Percentiles rank a stretch among this genome's conserved stretches.
Conservation (phyloP, 2,888 invertebrate species). For the Aspidapion aeneum region DNA sequence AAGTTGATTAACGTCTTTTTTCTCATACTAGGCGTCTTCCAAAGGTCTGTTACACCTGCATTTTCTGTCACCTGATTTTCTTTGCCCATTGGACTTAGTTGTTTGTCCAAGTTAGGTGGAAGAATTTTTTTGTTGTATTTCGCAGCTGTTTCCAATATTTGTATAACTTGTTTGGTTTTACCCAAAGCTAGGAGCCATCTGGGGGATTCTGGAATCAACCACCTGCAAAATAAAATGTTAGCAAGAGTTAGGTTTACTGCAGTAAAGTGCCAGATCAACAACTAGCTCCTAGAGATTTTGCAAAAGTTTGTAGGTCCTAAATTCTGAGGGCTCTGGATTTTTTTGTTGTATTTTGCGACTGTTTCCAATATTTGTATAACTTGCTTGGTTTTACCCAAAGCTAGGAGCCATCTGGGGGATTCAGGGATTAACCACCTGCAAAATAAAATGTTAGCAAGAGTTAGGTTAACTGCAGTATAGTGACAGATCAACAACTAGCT, state of each 20-base stretch:
- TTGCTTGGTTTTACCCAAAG: slow-evolving; percentile 68
- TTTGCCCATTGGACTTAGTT: slow-evolving; percentile 52
- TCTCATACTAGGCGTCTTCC: slow-evolving; percentile 60
- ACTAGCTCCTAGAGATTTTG: not conserved
- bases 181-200: slow-evolving; percentile 74
- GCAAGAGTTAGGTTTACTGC: no score
- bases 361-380: slow-evolving; percentile 62
- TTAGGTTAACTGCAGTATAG: not conserved
- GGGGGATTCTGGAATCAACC: slow-evolving; percentile 75
- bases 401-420: slow-evolving; percentile 74
- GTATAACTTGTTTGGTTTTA: slow-evolving; percentile 64
- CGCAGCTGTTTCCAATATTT: slow-evolving; percentile 62
- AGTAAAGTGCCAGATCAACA: not conserved
- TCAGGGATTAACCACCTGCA: slow-evolving; percentile 71
- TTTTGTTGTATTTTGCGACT: slow-evolving; percentile 64
- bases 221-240: slow-evolving; percentile 50
- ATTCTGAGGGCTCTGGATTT: no score
- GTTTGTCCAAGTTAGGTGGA: slow-evolving; percentile 67
- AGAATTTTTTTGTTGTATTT: slow-evolving; percentile 61
- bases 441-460: not conserved
- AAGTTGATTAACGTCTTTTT: slow-evolving; percentile 68
- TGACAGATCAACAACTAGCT: not conserved
- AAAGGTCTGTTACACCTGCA: slow-evolving; percentile 61
- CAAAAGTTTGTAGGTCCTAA: not conserved
- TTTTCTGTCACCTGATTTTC: slow-evolving; percentile 42